Evolutionary conservation across 2,797 vertebrate species (phyloP), one percentile per base, ranked within the genome.

Genomic region (Scolopax bukidnonensis): DNA sequence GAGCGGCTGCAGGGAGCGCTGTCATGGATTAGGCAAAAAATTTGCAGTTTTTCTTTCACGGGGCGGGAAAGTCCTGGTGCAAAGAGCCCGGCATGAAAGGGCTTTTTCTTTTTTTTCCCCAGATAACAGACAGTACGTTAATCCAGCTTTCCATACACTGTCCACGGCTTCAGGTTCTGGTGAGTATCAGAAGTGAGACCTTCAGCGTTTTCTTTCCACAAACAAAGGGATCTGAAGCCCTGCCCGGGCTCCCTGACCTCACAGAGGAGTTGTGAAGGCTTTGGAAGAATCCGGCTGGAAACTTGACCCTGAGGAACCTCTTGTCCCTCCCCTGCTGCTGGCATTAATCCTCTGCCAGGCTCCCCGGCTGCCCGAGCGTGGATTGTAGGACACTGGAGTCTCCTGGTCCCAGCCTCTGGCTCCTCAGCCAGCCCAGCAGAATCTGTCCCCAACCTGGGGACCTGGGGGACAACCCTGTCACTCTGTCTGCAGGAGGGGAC

Each of bases 61-160:
- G 43, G 2, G 12, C 1, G 2, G 43, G 2, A 9, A 59, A 54
- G 7, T 30, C 73, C 32, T 73, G 40, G 41, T 36, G 77, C 11
- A 67, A 24, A 76, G n/a, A 48, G 40, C 13, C 27, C 41, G 6
- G 4, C 12, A 0, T 40, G 28, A 87, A 56, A 68, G 19, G 25
- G n/a, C 6, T 67, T 77, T 28, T 20, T 3, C 80, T 11, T 92
- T 6, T 3, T 93, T 15, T 95, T 47, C 96, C 67, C 63, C 97
- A 99, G 99, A 99, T 99, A 96, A 99, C 99, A 97, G 99, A 99
- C 97, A 98, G 98, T 76, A 99, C 99, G 0, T 98, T 99, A 68
- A 99, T 99, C 96, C 99, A 99, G 97, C 98, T 99, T 64, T 99
- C 99, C 84, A 99, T 99, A 97, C 98, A 99, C 98, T 99, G 99